Conservation (phyloP, 2,888 invertebrate genomes). For the Rhagophthalmus giganteus region DNA sequence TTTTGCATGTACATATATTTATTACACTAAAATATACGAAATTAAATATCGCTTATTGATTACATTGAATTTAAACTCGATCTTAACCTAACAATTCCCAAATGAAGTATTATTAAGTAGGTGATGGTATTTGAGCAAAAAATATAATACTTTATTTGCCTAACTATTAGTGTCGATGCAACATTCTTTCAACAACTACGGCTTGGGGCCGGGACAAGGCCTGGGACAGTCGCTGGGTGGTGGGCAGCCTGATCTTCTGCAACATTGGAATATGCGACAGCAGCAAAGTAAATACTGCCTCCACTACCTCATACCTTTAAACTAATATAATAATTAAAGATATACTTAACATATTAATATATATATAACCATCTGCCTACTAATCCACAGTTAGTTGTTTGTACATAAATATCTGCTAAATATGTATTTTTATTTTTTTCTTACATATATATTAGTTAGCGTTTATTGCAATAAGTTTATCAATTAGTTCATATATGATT, state of each 20-base stretch:
- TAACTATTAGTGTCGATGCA: constrained; percentile 57
- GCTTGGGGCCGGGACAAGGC: constrained; percentile 54
- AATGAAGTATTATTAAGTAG: constrained; percentile 26
- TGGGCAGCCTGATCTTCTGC: constrained; percentile 58
- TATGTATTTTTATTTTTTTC: too few relatives aligned
- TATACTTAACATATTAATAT: constrained; percentile 16
- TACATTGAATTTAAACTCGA: constrained; percentile 12
- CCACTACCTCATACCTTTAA: constrained; percentile 29
- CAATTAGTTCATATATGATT: constrained; percentile 2
- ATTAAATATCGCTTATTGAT: constrained; percentile 19
- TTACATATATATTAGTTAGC: constrained; percentile 2
- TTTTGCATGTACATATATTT: constrained; percentile 17
- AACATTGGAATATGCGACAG: constrained; percentile 53
- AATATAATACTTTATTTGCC: constrained; percentile 34
- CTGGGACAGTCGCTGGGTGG: constrained; percentile 62
- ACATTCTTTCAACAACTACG: constrained; percentile 63
- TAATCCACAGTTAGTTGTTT: constrained; percentile 13
- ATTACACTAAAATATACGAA: constrained; percentile 10
- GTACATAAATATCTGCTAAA: too few relatives aligned
- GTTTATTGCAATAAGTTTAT: constrained; percentile 1
- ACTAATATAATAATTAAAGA: constrained; percentile 16
- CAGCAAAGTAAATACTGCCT: constrained; percentile 54
- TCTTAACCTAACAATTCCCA: constrained; percentile 17
- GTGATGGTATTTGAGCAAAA: constrained; percentile 29
- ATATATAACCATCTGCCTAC: constrained; percentile 26